Evolutionary conservation across 1,140 invertebrate genomes (phyloP), one percentile per base, ranked within the genome.

Genomic region (Drosophila micromelanica): DNA sequence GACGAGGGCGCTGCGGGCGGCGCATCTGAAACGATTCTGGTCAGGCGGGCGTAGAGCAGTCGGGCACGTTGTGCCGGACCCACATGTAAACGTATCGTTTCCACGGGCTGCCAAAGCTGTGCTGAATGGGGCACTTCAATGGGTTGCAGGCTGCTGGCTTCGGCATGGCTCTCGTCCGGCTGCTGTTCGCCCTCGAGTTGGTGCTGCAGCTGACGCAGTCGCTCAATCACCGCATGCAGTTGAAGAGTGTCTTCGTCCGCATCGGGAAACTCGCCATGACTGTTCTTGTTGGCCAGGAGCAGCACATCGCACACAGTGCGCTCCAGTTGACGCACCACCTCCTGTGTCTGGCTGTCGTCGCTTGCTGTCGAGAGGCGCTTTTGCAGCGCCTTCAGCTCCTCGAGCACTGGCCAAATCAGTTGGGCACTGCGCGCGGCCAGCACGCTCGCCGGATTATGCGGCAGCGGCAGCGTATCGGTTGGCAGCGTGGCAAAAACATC

Each of bases 361-460:
- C 2, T 2, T 23, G 20, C 2, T 23, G 20, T 23, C 8, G 12
- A 9, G 0, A 76, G 51, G 2, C 71, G 60, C 0, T 11, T 9
- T 8, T 75, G 78, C 23, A 84, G 64, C 12, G 76, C 72, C 11
- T 62, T 45, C 1, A 91, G 37, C 13, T 91, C 78, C 12, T 75
- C 64, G 2, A 89, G 32, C 12, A 73, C 63, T 0, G 76, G 74
- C 84, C 87, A 91, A 8, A 89, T 76, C 6, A 90, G 72, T 35
- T 90, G 84, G 0, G 70, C 70, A 55, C 76, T 80, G 15, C 84
- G 80, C 2, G 76, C 82, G 20, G 90, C 87, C 54, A 91, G 43
- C 0, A 91, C 84, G 6, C 73, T 69, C 0, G 80, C 84, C 3
- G 90, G 90, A 46, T 60, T 90, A 30, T 79, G 54, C 0, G 90